Conservation (phyloP, 2,113 vertebrate genomes). For the Mus pahari region DNA sequence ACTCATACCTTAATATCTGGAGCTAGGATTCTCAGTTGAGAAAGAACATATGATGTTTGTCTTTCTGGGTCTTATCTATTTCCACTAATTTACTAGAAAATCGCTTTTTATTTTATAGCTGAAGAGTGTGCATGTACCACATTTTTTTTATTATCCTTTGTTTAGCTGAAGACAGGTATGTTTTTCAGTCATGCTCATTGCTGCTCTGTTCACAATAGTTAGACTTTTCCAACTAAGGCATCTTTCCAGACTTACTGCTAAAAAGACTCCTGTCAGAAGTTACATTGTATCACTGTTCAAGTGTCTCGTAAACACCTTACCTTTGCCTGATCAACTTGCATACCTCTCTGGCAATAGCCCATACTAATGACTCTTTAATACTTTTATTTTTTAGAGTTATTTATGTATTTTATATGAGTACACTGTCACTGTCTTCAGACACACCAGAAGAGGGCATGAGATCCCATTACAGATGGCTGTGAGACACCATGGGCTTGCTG, state of each 20-base stretch:
- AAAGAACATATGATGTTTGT: background rate
- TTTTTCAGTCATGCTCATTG: background rate
- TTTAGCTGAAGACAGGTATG: background rate
- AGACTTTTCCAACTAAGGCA: background rate
- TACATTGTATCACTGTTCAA: background rate
- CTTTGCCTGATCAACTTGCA: background rate
- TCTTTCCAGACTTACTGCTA: background rate
- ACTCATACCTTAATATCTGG: background rate
- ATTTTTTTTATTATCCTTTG: background rate
- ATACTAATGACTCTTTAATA: no score
- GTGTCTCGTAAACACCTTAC: background rate
- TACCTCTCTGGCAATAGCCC: background rate
- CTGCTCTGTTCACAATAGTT: background rate
- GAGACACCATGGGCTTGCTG: no score
- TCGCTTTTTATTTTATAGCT: background rate
- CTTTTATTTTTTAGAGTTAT: no score
- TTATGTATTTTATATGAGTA: no score
- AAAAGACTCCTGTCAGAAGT: background rate
- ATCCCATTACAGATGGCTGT: no score
- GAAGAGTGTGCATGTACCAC: background rate
- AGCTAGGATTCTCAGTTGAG: background rate
- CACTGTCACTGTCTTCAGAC: no score
- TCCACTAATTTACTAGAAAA: background rate
- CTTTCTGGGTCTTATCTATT: background rate
- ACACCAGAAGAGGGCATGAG: no score